Conservation (phyloP, 2,797 vertebrate species). For the Petrocephalus sullivani region DNA sequence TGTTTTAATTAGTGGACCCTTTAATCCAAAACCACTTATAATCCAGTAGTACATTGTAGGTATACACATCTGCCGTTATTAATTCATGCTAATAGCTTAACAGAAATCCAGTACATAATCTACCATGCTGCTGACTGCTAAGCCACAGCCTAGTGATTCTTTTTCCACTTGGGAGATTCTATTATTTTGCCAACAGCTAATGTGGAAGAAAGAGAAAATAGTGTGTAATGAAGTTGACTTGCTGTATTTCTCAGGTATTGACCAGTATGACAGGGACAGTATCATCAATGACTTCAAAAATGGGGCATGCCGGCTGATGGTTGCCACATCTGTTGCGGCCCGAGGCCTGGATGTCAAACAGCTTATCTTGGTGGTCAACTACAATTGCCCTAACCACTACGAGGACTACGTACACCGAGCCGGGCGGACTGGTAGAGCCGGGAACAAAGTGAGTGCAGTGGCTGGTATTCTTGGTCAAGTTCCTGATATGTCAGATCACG, state of each 20-base stretch:
- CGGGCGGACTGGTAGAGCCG: constrained; percentile 88
- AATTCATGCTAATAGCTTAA: neutral
- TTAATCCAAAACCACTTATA: neutral
- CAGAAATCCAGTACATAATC: neutral
- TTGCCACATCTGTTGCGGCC: constrained; percentile 94
- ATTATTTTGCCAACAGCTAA: neutral
- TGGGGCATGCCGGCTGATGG: constrained; percentile 87
- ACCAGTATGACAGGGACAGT: constrained; percentile 97
- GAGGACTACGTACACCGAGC: constrained; percentile 97
- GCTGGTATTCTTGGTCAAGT: neutral
- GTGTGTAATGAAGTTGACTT: neutral
- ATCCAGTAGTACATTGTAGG: neutral
- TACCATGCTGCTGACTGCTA: neutral
- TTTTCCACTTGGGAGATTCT: neutral
- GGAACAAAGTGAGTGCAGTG: constrained; percentile 79
- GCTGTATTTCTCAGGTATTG: constrained; percentile 72
- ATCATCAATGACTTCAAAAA: constrained; percentile 98
- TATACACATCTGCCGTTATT: neutral
- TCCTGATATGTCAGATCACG: neutral
- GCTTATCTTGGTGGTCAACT: constrained; percentile 91
- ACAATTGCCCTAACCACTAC: constrained; percentile 95
- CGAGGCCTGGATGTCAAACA: constrained; percentile 93
- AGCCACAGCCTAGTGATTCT: neutral
- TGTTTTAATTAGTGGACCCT: neutral
- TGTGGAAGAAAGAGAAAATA: neutral